Conservation (phyloP, 2,113 vertebrate species). For the Centrocercus urophasianus region DNA sequence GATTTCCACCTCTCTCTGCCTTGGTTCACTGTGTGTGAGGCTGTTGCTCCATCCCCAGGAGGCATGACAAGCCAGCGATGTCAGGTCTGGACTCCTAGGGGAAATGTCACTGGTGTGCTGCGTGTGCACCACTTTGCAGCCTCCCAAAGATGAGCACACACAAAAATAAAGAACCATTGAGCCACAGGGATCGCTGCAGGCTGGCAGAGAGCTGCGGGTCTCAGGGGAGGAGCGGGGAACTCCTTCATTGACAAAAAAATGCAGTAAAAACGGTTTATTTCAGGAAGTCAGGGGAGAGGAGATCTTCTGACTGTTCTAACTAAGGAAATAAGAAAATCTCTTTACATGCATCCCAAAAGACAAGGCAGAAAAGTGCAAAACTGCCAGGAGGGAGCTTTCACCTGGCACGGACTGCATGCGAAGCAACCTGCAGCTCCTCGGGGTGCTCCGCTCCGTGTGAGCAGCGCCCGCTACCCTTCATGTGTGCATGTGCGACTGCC, state of each 20-base stretch:
- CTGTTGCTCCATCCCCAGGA: neutral
- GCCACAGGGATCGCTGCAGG: neutral
- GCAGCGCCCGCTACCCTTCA: neutral
- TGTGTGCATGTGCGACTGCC: no score
- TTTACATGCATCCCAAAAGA: neutral
- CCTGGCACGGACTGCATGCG: neutral
- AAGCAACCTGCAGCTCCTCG: neutral
- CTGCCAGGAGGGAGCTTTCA: neutral
- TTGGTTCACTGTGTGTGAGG: neutral
- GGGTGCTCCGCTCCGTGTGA: no score
- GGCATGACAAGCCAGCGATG: neutral
- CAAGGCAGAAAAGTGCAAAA: neutral
- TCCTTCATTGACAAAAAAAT: neutral
- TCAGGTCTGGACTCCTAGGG: neutral
- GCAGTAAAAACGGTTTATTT: neutral
- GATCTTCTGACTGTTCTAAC: neutral
- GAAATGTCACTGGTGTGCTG: neutral
- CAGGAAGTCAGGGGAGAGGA: neutral
- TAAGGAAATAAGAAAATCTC: neutral
- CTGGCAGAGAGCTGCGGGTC: neutral
- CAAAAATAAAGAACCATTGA: neutral
- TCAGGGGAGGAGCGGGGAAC: rapidly evolving
- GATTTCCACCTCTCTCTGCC: neutral
- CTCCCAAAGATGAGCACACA: rapidly evolving
- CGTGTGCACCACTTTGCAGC: neutral